Evolutionary conservation across 2,888 invertebrate genomes (phyloP).

Genomic region (Psylliodes chrysocephalus): DNA sequence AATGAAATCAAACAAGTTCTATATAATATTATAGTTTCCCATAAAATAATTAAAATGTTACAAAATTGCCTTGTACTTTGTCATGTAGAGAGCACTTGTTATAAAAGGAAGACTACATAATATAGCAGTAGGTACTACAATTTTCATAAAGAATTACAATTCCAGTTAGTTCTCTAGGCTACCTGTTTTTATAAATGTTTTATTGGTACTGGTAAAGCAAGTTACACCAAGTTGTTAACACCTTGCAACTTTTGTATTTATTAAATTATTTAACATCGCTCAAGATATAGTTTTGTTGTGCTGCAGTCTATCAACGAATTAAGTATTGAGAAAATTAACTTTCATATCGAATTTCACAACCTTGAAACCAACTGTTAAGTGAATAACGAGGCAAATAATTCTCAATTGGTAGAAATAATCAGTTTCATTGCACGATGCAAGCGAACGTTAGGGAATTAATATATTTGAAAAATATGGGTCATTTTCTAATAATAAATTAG

Average conservation of each 20-base stretch:
- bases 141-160: no score
- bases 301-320: slow-evolving; percentile 11
- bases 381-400: slow-evolving; percentile 25
- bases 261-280: slow-evolving; percentile 9
- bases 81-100: no score
- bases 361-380: slow-evolving; percentile 24
- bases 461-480: slow-evolving; percentile 24
- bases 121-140: no score
- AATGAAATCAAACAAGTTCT: no score
- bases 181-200: background rate
- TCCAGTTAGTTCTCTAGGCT: no score
- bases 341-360: slow-evolving; percentile 23
- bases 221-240: slow-evolving; percentile 4
- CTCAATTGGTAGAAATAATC: slow-evolving; percentile 26
- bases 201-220: background rate
- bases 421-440: slow-evolving; percentile 14
- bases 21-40: no score
- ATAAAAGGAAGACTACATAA: no score
- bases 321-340: slow-evolving; percentile 24
- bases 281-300: background rate
- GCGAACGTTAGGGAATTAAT: background rate
- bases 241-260: slow-evolving; percentile 6
- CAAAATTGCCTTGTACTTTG: no score
- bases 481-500: slow-evolving; percentile 20
- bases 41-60: no score